Evolutionary conservation across 35 echinoderm and acorn worm species (phyloP).

Genomic region (Lytechinus variegatus): DNA sequence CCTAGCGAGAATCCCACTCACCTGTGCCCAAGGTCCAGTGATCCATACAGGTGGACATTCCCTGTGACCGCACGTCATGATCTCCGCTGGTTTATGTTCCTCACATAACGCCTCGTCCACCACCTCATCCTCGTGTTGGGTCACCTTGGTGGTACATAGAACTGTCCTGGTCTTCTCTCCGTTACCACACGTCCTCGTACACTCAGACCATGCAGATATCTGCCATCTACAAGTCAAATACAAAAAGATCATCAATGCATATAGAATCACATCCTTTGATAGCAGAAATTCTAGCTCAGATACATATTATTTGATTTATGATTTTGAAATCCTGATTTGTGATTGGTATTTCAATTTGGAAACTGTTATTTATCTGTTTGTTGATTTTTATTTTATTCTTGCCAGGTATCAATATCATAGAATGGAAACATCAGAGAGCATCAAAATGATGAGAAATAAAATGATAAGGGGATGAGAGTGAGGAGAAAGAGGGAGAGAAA

Average conservation of each 20-base stretch:
- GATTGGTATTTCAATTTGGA: too few relatives aligned
- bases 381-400: too few relatives aligned
- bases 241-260: background rate
- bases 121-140: conserved; percentile 67
- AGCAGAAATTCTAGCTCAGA: background rate
- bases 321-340: background rate
- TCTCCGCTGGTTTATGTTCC: conserved; percentile 69
- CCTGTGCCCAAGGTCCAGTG: conserved; percentile 67
- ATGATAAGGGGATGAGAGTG: background rate
- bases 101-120: conserved; percentile 77
- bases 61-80: conserved; percentile 55
- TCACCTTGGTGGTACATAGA: conserved; percentile 69
- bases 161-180: conserved; percentile 77
- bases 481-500: background rate
- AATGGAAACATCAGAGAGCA: too few relatives aligned
- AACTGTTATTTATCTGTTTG: too few relatives aligned
- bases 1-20: conserved; percentile 18
- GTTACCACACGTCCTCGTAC: conserved; percentile 79
- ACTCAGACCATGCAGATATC: conserved; percentile 69
- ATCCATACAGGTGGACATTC: conserved; percentile 91
- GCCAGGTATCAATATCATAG: too few relatives aligned
- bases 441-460: too few relatives aligned
- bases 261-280: background rate
- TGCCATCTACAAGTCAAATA: conserved; percentile 70
- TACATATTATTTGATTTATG: background rate